These are phyloP conservation scores for Creontiades dilutus DNA, from an alignment of 2,888 invertebrate genomes.

Conservation along the genomic window DNA sequence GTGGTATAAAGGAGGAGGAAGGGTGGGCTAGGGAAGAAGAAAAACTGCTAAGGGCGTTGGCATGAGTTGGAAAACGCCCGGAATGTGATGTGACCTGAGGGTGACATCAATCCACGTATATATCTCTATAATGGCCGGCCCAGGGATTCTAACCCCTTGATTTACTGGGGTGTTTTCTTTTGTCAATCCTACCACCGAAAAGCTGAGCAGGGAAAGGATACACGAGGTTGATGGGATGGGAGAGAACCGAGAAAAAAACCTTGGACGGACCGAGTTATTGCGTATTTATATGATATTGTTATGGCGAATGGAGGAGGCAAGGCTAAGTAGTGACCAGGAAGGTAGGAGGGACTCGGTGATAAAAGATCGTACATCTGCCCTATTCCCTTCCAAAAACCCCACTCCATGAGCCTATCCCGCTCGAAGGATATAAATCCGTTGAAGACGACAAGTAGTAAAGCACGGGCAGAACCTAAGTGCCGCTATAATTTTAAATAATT, in stretches of 20 bases:
- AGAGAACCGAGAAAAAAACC: background rate
- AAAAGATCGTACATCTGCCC: slow-evolving; percentile 52
- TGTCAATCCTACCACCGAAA: slow-evolving; percentile 49
- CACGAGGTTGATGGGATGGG: slow-evolving; percentile 39
- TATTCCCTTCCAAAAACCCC: slow-evolving; percentile 18
- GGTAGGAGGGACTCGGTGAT: slow-evolving; percentile 32
- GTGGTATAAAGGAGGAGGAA: background rate
- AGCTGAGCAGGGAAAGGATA: background rate
- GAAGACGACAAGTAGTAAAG: slow-evolving; percentile 54
- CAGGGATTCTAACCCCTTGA: slow-evolving; percentile 57
- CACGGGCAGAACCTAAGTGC: slow-evolving; percentile 75
- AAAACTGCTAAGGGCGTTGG: slow-evolving; percentile 24
- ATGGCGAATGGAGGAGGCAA: slow-evolving; percentile 27
- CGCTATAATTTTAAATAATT: slow-evolving; percentile 76
- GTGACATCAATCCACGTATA: slow-evolving; percentile 59
- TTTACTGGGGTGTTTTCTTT: slow-evolving; percentile 64
- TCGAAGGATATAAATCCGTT: slow-evolving; percentile 50
- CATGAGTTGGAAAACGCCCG: slow-evolving; percentile 45
- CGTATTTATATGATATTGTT: slow-evolving; percentile 63
- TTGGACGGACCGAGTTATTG: slow-evolving; percentile 29
- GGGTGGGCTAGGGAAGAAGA: background rate
- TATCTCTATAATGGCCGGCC: slow-evolving; percentile 55
- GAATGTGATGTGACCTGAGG: slow-evolving; percentile 61
- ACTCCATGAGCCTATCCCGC: slow-evolving; percentile 24
- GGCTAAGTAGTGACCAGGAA: slow-evolving; percentile 58